Evolutionary conservation across 1,140 invertebrate genomes (phyloP).

Genomic region (Tetragonula clypearis): DNA sequence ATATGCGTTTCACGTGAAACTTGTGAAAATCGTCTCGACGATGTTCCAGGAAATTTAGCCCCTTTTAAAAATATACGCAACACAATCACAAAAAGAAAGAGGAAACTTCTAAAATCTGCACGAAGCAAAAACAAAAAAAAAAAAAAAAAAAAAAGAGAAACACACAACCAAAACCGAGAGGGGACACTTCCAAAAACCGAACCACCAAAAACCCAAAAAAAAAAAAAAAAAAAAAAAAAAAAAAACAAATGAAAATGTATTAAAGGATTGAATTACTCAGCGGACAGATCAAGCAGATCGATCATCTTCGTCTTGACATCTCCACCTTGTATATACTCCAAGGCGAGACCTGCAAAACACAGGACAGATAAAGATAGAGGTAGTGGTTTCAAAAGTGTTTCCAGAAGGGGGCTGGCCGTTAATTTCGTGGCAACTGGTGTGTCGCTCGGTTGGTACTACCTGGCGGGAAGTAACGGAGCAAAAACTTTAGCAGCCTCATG

Average conservation of each 20-base stretch:
- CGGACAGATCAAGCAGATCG: slow-evolving; percentile 84
- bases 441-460: slow-evolving; percentile 67
- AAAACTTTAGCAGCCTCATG: slow-evolving; percentile 86
- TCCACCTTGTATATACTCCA: slow-evolving; percentile 84
- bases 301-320: slow-evolving; percentile 84
- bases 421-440: slow-evolving; percentile 14
- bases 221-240: background rate
- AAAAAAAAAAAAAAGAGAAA: background rate
- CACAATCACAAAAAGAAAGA: background rate
- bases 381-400: background rate
- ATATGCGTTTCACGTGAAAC: too few relatives aligned
- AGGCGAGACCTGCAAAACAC: slow-evolving; percentile 81
- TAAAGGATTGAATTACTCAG: slow-evolving; percentile 79
- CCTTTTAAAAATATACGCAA: too few relatives aligned
- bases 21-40: too few relatives aligned
- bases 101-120: background rate
- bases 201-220: too few relatives aligned
- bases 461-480: slow-evolving; percentile 87
- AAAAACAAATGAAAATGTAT: slow-evolving; percentile 14
- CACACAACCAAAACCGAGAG: too few relatives aligned
- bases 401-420: background rate
- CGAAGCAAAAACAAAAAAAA: background rate
- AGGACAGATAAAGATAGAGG: too few relatives aligned
- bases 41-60: too few relatives aligned
- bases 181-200: too few relatives aligned